Evolutionary conservation across 2,797 vertebrate genomes (phyloP), one percentile per base, ranked within the genome.

Genomic region (Synanceia verrucosa): DNA sequence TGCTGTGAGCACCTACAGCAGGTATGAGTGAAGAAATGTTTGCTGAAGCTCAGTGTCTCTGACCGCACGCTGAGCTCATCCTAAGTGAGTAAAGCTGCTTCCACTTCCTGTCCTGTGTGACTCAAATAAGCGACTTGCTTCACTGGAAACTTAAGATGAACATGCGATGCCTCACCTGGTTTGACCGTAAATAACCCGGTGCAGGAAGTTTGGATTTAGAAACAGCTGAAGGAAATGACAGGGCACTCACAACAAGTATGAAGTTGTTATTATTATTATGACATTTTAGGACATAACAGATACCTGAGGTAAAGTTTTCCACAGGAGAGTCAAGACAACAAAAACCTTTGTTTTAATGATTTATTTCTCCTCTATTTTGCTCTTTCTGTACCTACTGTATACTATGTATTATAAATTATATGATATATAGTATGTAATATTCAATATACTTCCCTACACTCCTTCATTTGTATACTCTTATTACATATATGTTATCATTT

Each of bases 81-180:
- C 34, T n/a, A 24, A 36, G 29, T 21, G 39, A 53, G 36, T 50
- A 16, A 61, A 56, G 48, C 34, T 70, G 51, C 57, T 28, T 13
- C 13, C 46, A 56, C 23, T 24, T 82, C 26, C 55, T 23, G 34
- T 68, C 29, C 36, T 18, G 31, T 29, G 18, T 59, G 52, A 56
- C 58, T 52, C 50, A 59, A 63, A 68, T 24, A 67, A 43, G 12
- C n/a, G 37, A 59, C 51, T 59, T 56, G 56, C 37, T 53, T 29
- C 13, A 41, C 47, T 61, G 67, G 18, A 76, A 56, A 60, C 56
- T 58, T 60, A 61, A 73, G 55, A 37, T 76, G 48, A 80, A 46
- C 57, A 58, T 37, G 44, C 9, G 6, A 26, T 39, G 8, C 60
- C 14, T 66, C 23, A 57, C 28, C 50, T 53, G 63, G 56, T 46